Base-by-base conservation (phyloP, 2,888 invertebrate species). In the Nasonia oneida region DNA sequence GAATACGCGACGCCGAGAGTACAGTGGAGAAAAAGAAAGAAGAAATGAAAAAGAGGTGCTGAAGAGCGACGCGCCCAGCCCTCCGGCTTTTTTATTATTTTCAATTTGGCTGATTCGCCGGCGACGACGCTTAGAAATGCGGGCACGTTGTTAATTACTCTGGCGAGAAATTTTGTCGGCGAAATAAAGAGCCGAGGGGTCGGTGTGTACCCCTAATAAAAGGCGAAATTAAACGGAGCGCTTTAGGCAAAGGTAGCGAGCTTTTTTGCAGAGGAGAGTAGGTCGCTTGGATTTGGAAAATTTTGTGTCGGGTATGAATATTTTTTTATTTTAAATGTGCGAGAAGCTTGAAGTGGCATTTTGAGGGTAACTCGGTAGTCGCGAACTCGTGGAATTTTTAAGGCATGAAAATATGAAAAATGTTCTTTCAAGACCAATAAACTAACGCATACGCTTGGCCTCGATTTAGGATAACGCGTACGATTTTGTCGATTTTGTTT, bases 111-210 rank as follows among this genome's bases (percentile, higher is more conserved):
- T 70, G 75, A 74, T 80, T 71, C 71, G 23, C 37, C 23, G 8
- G 15, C 23, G 23, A 10, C 4, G 10, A 50, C 70, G 67, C 10
- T 77, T 77, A 70, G 61, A 77, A 77, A 80, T 85, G 81, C 73
- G 71, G 73, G 85, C 81, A 85, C 81, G 85, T 85, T 81, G 85
- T 77, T 85, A 85, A 85, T 85, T 85, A 81, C 71, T 71, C 71
- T 77, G 57, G 23, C n/a, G 50, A 33, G 39, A 61, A 84, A 84
- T 84, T 84, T 18, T n/a, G 61, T 47, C 61, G 39, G 12, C 39
- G n/a, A 78, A 78, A 74, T 79, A 76, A 84, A 70, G 57, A 50
- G 74, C 15, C n/a, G 15, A 18, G 37, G 1, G 1, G 39, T 14
- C 8, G 18, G 0, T 47, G 33, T 64, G 39, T 71, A 75, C 79